Evolutionary conservation across 2,113 vertebrate genomes (phyloP).

Genomic region (Caranx melampygus): DNA sequence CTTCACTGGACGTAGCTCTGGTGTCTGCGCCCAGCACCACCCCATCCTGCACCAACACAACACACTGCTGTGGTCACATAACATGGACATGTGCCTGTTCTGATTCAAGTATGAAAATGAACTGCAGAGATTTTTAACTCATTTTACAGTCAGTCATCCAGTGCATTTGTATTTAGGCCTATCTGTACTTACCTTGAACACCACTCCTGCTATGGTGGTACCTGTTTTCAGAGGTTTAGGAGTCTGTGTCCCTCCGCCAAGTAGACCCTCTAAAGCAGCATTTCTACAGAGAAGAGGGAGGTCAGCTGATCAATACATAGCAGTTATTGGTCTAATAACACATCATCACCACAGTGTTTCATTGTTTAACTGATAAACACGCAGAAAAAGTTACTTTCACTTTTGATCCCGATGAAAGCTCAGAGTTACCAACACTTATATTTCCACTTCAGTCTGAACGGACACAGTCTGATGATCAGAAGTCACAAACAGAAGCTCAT

Average conservation of each 20-base stretch:
- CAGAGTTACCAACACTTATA: fast-evolving
- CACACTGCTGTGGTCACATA: not conserved
- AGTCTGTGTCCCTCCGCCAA: slow-evolving; percentile 39
- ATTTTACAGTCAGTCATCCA: not conserved
- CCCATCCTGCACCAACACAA: slow-evolving; percentile 76
- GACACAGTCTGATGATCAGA: not conserved
- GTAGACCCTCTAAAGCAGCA: slow-evolving; percentile 60
- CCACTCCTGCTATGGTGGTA: slow-evolving; percentile 82
- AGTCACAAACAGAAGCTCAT: not conserved
- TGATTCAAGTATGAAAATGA: not conserved
- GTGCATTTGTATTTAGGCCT: no score
- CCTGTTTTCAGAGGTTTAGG: slow-evolving; percentile 82
- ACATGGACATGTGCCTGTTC: not conserved
- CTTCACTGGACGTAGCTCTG: slow-evolving; percentile 79
- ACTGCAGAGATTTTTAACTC: no score
- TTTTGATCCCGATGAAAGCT: slow-evolving; percentile 37
- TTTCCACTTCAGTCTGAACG: not conserved
- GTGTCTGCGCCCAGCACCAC: slow-evolving; percentile 85
- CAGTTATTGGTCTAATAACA: not conserved
- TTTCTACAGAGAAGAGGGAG: slow-evolving; percentile 66
- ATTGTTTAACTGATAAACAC: not conserved
- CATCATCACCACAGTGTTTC: not conserved
- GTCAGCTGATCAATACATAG: not conserved
- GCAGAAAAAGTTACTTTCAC: slow-evolving; percentile 70
- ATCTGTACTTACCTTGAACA: slow-evolving; percentile 75